Evolutionary conservation across 2,113 vertebrate genomes (phyloP).

Genomic region (Sclerurus mexicanus): DNA sequence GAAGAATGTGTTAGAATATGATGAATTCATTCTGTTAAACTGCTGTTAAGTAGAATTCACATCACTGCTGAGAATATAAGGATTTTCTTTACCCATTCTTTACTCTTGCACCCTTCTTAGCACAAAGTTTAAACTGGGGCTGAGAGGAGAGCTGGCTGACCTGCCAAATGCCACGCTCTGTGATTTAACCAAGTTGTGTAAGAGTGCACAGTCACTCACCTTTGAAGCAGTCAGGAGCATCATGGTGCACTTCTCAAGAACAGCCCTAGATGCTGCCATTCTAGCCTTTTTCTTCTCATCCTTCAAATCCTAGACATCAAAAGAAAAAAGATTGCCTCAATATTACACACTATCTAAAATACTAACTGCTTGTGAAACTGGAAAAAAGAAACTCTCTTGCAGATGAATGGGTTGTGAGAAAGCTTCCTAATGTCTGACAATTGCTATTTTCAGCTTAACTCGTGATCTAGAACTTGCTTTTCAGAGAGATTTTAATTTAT

Average conservation of each 20-base stretch:
- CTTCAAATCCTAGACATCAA: conserved; percentile 87
- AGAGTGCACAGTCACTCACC: conserved; percentile 62
- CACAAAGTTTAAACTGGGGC: neutral
- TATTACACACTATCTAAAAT: neutral
- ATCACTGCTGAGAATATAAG: neutral
- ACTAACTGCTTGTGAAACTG: neutral
- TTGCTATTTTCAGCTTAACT: conserved; percentile 15
- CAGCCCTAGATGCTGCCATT: conserved; percentile 94
- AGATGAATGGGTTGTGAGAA: neutral
- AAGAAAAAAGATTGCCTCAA: neutral
- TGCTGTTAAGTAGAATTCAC: neutral
- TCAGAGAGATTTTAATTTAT: neutral
- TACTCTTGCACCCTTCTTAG: neutral
- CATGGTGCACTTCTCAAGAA: conserved; percentile 99
- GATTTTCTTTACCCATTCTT: neutral
- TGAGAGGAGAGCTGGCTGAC: neutral
- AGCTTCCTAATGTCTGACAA: neutral
- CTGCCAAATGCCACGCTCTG: neutral
- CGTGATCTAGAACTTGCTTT: neutral
- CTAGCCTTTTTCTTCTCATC: conserved; percentile 97
- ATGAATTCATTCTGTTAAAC: neutral
- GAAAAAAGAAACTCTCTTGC: neutral
- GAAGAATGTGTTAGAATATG: neutral
- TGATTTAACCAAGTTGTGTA: neutral
- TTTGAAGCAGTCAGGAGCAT: conserved; percentile 99